phyloP scores from a whole-genome alignment of 2,797 vertebrate genomes.

The Rhinichthys osculus region DNA sequence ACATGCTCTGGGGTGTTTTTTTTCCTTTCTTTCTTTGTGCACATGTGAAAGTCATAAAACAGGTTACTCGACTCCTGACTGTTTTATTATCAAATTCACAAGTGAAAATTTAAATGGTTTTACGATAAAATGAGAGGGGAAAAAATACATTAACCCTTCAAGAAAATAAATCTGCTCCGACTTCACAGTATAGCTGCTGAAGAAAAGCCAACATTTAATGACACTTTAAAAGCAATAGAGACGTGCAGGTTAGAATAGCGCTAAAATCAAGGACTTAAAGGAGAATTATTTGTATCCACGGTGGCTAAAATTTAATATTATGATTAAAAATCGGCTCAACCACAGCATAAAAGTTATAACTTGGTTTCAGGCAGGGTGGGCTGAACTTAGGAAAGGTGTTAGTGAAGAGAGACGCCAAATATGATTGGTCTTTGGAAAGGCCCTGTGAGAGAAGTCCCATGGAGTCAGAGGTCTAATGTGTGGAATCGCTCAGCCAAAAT shows the following conservation, averaged over 20 bases:
- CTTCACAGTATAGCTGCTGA: constrained; percentile 47
- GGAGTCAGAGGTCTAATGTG: constrained; percentile 38
- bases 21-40: constrained; percentile 2
- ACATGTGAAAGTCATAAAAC: constrained; percentile 55
- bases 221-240: constrained; percentile 45
- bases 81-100: constrained; percentile 57
- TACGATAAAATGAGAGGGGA: constrained; percentile 35
- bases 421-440: constrained; percentile 24
- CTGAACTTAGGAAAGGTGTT: constrained; percentile 50
- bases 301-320: constrained; percentile 32
- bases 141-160: constrained; percentile 43
- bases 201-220: constrained; percentile 53
- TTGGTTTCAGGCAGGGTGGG: constrained; percentile 52
- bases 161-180: constrained; percentile 51
- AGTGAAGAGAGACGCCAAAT: constrained; percentile 32
- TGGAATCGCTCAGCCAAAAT: constrained; percentile 53
- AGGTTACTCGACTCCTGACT: constrained; percentile 53
- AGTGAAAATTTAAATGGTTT: constrained; percentile 50
- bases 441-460: constrained; percentile 42
- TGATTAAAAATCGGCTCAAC: constrained; percentile 32
- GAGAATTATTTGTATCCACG: constrained; percentile 39
- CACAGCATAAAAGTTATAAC: neutral
- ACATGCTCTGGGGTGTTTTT: constrained; percentile 32
- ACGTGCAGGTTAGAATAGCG: constrained; percentile 56
- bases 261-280: constrained; percentile 50